A percentile compares a stretch with the other conserved stretches of the same genome.
Conservation (phyloP, 35 echinoderm and acorn worm genomes). For the Acanthaster planci region DNA sequence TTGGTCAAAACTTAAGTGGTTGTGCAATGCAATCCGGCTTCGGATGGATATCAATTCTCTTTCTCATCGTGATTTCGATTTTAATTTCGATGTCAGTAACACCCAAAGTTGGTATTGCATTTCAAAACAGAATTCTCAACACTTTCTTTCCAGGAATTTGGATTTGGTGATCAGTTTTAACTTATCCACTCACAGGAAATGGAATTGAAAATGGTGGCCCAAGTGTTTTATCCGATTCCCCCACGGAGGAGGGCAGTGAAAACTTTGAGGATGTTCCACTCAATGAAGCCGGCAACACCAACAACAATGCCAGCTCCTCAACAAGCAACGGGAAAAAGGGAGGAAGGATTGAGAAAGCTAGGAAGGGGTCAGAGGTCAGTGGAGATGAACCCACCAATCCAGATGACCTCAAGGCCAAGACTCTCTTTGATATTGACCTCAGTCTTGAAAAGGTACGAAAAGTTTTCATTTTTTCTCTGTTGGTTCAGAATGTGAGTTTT, state of each 20-base stretch:
- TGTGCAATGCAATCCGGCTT: too few species aligned
- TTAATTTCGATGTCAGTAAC: too few species aligned
- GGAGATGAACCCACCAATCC: background rate
- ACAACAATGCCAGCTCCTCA: background rate
- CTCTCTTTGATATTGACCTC: slow-evolving; percentile 62
- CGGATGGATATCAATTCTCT: too few species aligned
- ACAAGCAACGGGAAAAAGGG: background rate
- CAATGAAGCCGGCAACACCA: background rate
- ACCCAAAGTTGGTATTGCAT: too few species aligned
- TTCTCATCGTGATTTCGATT: too few species aligned
- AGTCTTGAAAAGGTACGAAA: slow-evolving; percentile 46
- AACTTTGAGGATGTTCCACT: background rate
- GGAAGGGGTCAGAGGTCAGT: background rate
- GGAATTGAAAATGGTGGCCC: background rate
- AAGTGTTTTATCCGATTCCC: background rate
- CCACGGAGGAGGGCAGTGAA: background rate
- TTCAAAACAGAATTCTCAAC: too few species aligned
- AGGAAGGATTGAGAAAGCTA: background rate
- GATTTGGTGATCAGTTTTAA: background rate
- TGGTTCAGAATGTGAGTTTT: background rate
- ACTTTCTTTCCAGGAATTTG: too few species aligned
- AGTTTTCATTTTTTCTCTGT: background rate
- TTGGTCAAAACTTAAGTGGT: too few species aligned
- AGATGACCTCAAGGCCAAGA: slow-evolving; percentile 41
- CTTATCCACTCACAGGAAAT: background rate